Conservation (phyloP, 2,113 vertebrate species). For the Triplophysa rosa region DNA sequence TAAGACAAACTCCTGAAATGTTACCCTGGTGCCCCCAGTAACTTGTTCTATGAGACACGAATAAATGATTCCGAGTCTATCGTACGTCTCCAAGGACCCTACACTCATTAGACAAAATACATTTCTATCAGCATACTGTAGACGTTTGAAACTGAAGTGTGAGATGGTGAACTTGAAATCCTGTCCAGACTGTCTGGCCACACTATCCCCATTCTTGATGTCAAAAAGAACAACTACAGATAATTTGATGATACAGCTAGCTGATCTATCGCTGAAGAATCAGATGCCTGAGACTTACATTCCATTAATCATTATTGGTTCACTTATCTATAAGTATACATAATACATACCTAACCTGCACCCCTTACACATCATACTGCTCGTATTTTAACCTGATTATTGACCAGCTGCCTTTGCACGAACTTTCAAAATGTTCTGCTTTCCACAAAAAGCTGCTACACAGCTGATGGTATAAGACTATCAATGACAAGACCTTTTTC, state of each 20-base stretch:
- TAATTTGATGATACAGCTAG: background rate
- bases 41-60: background rate
- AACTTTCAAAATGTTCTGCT: background rate
- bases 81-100: background rate
- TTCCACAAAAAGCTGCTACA: background rate
- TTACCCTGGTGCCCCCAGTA: background rate
- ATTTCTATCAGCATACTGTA: background rate
- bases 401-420: background rate
- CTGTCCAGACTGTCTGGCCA: background rate
- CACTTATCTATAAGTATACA: background rate
- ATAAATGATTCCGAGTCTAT: background rate
- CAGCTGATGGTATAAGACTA: no score
- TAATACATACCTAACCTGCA: background rate
- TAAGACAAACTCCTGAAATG: background rate
- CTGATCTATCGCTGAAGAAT: background rate
- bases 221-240: background rate
- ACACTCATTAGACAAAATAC: background rate
- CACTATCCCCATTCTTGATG: background rate
- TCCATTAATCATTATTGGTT: background rate
- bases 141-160: background rate
- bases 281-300: slow-evolving; percentile 13
- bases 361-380: background rate
- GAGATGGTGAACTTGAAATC: slow-evolving; percentile 10
- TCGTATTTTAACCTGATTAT: background rate
- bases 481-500: no score